phyloP scores from a whole-genome alignment of 2,113 vertebrate genomes.

The Bettongia penicillata region DNA sequence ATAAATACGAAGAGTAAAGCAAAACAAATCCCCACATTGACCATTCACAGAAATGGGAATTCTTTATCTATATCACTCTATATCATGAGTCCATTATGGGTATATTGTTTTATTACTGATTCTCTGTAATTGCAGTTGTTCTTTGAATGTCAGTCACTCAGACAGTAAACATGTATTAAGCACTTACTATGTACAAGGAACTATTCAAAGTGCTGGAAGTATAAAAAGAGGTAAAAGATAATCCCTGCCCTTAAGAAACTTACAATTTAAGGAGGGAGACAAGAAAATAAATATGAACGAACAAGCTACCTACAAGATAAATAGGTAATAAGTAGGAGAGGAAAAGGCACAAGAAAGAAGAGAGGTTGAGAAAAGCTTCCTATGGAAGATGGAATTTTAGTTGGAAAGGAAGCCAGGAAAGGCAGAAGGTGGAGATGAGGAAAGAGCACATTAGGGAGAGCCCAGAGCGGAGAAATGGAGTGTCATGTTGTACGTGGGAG shows the following conservation, averaged over 20 bases:
- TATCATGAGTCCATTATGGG: neutral
- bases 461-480: neutral
- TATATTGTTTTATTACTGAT: neutral
- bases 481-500: neutral
- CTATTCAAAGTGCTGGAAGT: neutral
- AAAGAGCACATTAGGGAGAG: neutral
- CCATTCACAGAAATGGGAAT: neutral
- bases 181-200: neutral
- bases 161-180: neutral
- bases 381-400: neutral
- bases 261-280: neutral
- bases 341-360: neutral
- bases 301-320: neutral
- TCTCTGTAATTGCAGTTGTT: neutral
- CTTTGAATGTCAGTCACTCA: neutral
- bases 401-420: neutral
- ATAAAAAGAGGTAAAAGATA: neutral
- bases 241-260: neutral
- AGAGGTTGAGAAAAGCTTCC: too few relatives aligned
- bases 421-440: neutral
- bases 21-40: neutral
- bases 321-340: neutral
- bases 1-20: too few relatives aligned
- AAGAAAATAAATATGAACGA: neutral
- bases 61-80: neutral